Evolutionary conservation across 1,140 invertebrate genomes (phyloP), one percentile per base, ranked within the genome.

Genomic region (Oryzaephilus surinamensis): DNA sequence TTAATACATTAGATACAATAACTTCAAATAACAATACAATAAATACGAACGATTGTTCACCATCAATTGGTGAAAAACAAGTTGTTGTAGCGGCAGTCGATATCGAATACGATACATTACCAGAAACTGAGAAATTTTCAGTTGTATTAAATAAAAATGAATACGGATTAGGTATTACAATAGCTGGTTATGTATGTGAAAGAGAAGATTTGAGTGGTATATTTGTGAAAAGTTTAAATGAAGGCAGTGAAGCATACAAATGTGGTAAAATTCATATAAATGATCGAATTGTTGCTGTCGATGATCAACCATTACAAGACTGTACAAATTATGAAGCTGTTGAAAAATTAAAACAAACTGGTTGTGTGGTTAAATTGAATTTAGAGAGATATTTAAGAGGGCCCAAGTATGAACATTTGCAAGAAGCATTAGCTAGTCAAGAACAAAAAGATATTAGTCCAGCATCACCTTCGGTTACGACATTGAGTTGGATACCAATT

Each of bases 141-240:
- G 76, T 78, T 6, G 67, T 70, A 52, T 57, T 79, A 33, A 70
- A 66, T 48, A 78, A 77, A 51, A 77, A 76, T 61, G 75, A 77
- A 14, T 77, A 73, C 57, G 76, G 76, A 11, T 60, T 79, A 45
- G 76, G 76, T 14, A 76, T 79, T 20, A 78, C 76, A 2, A 73
- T 78, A 14, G 76, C 76, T 6, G 76, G 76, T 4, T 78, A 79
- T 59, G 75, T 79, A 0, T 79, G 76, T 57, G 76, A 79, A 51
- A 70, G 76, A 45, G 88, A 91, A 64, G 92, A 96, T 63, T 68
- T 96, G 2, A 90, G 87, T 32, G 89, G 89, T 13, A 94, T 97
- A 52, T 97, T 96, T 70, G 87, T 97, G 1, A 96, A 96, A 69
- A 91, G 87, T 61, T 83, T 97, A 35, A 87, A 87, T 47, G 81